These are phyloP conservation scores for Prionace glauca DNA, from an alignment of 2,797 vertebrate species.

Conservation along the genomic window DNA sequence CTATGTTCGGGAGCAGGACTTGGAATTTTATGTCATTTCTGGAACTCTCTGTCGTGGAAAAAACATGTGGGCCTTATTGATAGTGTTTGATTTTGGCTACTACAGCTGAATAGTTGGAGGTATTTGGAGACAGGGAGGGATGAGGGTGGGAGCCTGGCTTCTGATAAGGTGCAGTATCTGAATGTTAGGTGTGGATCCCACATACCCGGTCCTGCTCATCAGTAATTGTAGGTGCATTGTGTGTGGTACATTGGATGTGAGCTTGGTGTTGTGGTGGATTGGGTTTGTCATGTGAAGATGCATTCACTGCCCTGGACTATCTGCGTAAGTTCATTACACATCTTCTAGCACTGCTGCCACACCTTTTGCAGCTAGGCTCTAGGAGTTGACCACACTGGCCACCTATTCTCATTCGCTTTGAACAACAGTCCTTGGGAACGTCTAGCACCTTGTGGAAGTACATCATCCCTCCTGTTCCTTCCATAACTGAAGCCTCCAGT, in stretches of 20 bases:
- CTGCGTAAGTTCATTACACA: background rate
- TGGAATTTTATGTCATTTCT: no score
- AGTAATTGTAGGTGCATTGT: no score
- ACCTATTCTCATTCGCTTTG: background rate
- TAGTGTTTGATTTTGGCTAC: no score
- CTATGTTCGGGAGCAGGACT: no score
- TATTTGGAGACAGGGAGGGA: no score
- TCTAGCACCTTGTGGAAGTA: background rate
- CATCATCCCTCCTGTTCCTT: background rate
- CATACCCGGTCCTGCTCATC: no score
- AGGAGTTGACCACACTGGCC: background rate
- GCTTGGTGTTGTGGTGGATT: background rate
- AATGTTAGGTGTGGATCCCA: no score
- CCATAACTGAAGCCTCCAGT: background rate
- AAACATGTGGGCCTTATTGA: no score
- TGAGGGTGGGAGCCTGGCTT: no score
- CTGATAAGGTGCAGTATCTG: background rate
- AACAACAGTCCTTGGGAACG: background rate
- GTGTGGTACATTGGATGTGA: background rate
- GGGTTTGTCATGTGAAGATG: background rate
- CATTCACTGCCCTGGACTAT: background rate
- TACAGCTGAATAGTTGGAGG: no score
- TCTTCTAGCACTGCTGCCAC: background rate
- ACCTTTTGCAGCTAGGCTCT: background rate
- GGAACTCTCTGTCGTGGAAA: no score